phyloP scores from a whole-genome alignment of 2,888 invertebrate species.

The Drosophila kokeensis region DNA sequence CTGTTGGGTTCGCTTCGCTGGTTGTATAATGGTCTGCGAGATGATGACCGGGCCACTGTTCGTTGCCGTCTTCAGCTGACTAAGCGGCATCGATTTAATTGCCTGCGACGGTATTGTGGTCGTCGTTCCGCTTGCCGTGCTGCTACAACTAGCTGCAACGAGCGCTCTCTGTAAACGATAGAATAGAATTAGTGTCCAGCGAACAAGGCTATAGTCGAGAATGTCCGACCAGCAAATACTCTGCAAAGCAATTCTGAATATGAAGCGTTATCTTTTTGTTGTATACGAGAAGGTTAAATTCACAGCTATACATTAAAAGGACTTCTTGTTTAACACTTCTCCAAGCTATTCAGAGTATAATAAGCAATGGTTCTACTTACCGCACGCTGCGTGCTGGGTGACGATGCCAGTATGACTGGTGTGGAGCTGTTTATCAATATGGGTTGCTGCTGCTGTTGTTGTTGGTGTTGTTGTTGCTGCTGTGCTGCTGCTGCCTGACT shows the following conservation, averaged over 20 bases:
- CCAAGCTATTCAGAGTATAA: neutral
- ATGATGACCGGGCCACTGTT: constrained; percentile 84
- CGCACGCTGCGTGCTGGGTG: constrained; percentile 75
- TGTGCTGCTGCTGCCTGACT: constrained; percentile 36
- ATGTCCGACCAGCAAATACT: neutral
- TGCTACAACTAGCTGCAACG: constrained; percentile 62
- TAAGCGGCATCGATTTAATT: constrained; percentile 83
- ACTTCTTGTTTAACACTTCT: neutral
- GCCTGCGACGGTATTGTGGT: constrained; percentile 80
- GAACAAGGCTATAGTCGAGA: neutral
- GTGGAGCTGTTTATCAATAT: constrained; percentile 83
- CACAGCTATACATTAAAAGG: neutral
- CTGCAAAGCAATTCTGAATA: neutral
- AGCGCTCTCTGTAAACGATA: constrained; percentile 68
- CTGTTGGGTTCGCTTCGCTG: constrained; percentile 81
- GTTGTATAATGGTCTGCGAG: constrained; percentile 85
- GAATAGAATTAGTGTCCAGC: neutral
- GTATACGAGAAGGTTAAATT: too few relatives aligned
- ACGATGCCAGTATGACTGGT: constrained; percentile 81
- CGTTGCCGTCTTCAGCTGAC: constrained; percentile 82
- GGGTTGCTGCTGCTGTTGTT: constrained; percentile 76
- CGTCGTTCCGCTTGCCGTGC: constrained; percentile 56
- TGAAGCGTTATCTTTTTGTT: neutral
- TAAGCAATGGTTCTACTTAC: constrained; percentile 45
- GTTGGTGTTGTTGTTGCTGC: constrained; percentile 45